Evolutionary conservation across 30 jellyfish, hydroid and myxozoan species (phyloP).

Genomic region (Aurelia aurita complex sp. Pacific): DNA sequence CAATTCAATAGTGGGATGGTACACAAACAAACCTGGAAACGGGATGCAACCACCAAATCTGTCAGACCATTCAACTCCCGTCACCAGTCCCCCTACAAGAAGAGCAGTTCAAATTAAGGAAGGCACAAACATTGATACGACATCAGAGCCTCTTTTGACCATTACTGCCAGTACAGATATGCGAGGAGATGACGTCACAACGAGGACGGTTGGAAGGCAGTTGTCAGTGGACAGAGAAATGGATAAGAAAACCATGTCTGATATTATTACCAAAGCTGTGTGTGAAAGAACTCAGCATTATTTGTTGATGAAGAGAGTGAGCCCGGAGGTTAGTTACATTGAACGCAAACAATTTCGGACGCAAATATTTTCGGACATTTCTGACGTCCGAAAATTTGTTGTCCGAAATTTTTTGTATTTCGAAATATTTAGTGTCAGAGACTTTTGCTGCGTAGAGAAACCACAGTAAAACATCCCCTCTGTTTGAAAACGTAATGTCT

Average conservation of each 20-base stretch:
- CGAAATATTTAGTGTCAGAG: too few relatives aligned
- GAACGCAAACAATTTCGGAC: too few relatives aligned
- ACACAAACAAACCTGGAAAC: neutral
- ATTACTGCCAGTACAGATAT: neutral
- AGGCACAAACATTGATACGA: neutral
- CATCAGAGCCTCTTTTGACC: neutral
- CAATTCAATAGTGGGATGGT: neutral
- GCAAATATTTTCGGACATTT: too few relatives aligned
- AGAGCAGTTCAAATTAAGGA: neutral
- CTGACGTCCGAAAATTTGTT: too few relatives aligned
- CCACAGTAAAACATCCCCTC: too few relatives aligned
- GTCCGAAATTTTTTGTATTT: too few relatives aligned
- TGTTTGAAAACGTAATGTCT: too few relatives aligned
- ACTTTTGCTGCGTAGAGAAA: too few relatives aligned
- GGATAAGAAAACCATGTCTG: neutral
- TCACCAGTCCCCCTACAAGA: neutral
- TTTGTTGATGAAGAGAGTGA: neutral
- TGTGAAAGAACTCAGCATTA: neutral
- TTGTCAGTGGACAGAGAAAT: neutral
- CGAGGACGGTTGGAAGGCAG: neutral
- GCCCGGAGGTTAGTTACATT: too few relatives aligned
- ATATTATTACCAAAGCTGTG: neutral
- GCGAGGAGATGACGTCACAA: neutral
- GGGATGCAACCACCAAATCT: neutral
- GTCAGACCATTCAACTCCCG: neutral